Conservation (phyloP, 1,140 invertebrate species). For the Tigriopus japonicus region DNA sequence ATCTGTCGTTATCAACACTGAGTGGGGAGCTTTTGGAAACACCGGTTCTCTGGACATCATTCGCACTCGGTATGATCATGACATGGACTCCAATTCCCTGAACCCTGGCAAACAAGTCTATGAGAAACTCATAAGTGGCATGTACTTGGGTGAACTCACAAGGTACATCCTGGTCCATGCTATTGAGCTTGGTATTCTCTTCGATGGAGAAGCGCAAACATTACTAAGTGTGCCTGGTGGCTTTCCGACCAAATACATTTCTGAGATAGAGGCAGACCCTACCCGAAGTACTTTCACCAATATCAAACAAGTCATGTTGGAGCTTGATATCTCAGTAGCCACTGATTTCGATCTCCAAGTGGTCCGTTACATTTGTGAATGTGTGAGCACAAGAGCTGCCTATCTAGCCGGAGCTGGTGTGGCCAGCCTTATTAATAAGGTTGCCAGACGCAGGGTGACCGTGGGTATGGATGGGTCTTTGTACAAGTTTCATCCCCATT, state of each 20-base stretch:
- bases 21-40: slow-evolving; percentile 95
- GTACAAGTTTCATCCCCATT: slow-evolving; percentile 92
- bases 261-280: slow-evolving; percentile 71
- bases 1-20: slow-evolving; percentile 69
- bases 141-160: slow-evolving; percentile 41
- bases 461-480: slow-evolving; percentile 96
- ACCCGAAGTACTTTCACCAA: background rate
- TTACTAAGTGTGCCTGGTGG: slow-evolving; percentile 48
- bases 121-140: slow-evolving; percentile 57
- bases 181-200: slow-evolving; percentile 49
- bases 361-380: slow-evolving; percentile 72
- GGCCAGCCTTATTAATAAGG: slow-evolving; percentile 52
- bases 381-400: slow-evolving; percentile 75
- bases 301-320: background rate
- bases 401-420: slow-evolving; percentile 78
- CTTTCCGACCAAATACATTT: slow-evolving; percentile 92
- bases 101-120: slow-evolving; percentile 49
- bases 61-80: slow-evolving; percentile 47
- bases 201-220: slow-evolving; percentile 35
- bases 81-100: slow-evolving; percentile 66
- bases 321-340: background rate
- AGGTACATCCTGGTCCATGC: slow-evolving; percentile 49
- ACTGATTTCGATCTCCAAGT: background rate
- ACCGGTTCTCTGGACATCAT: slow-evolving; percentile 67
- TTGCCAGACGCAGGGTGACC: slow-evolving; percentile 65